Conservation (phyloP, 2,797 vertebrate genomes). For the Lophotriccus pileatus region DNA sequence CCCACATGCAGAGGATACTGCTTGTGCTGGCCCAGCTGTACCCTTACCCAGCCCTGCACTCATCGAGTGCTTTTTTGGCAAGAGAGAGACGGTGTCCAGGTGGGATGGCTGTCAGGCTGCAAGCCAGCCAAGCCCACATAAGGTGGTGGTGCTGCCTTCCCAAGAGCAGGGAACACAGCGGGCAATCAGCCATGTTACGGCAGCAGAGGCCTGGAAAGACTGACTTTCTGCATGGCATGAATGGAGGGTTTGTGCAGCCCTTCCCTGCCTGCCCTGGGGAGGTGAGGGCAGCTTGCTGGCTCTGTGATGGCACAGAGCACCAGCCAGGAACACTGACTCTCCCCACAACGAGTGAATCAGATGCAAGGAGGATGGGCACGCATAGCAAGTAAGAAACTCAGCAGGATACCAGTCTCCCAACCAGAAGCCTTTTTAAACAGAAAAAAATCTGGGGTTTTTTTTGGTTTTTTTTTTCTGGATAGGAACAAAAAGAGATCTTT, state of each 20-base stretch:
- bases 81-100: not conserved
- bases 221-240: not conserved
- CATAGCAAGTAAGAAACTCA: not conserved
- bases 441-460: not conserved
- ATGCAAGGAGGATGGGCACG: not conserved
- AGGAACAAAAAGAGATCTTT: not conserved
- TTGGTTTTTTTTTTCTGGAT: not conserved
- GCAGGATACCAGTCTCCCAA: not conserved
- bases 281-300: not conserved
- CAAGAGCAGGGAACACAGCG: not conserved
- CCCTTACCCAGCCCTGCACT: not conserved
- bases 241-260: slow-evolving; percentile 16
- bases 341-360: not conserved
- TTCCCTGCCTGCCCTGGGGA: not conserved
- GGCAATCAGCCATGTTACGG: not conserved
- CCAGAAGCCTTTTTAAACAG: not conserved
- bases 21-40: accelerated
- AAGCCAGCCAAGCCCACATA: not conserved
- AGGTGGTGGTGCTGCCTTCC: not conserved
- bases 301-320: not conserved
- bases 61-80: accelerated
- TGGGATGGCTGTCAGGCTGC: not conserved
- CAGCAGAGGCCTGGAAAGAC: not conserved
- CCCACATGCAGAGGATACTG: accelerated
- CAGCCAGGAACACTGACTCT: not conserved